Percentiles rank a stretch among this genome's conserved stretches.
These are phyloP conservation scores for Mycetomoellerius zeteki DNA, from an alignment of 1,140 invertebrate genomes.

Conservation along the genomic window DNA sequence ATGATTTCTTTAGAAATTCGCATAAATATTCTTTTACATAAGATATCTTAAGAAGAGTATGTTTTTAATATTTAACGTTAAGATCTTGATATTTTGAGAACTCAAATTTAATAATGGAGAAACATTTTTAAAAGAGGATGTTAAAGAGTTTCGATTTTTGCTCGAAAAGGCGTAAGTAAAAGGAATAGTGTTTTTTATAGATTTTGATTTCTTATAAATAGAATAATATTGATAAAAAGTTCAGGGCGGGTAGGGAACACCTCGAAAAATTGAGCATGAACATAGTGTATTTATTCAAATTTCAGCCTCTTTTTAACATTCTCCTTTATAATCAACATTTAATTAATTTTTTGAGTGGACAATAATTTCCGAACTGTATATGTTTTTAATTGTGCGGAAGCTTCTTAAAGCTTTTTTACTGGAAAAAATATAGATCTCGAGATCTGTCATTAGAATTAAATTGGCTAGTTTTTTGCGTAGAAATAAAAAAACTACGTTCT, in stretches of 20 bases:
- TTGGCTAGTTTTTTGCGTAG: not conserved
- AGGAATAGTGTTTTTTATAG: too few species aligned
- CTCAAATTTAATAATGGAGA: not conserved
- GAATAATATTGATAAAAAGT: too few species aligned
- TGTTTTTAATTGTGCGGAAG: not conserved
- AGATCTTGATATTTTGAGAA: not conserved
- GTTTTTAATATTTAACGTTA: not conserved
- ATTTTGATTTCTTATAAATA: too few species aligned
- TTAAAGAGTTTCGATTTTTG: too few species aligned
- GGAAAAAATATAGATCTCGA: not conserved
- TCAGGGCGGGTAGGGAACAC: too few species aligned
- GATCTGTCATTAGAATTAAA: not conserved
- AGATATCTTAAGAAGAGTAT: not conserved
- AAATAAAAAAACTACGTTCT: not conserved
- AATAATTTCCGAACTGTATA: not conserved
- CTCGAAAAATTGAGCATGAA: too few species aligned
- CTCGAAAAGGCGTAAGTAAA: too few species aligned
- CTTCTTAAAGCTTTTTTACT: not conserved
- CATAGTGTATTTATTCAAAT: too few species aligned
- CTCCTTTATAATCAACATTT: not conserved
- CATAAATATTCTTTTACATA: not conserved
- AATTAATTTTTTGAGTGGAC: not conserved
- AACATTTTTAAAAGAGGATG: not conserved
- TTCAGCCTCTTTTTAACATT: too few species aligned
- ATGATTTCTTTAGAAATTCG: conserved; percentile 9